A percentile compares a stretch with the other conserved stretches of the same genome.
Conservation (phyloP, 2,113 vertebrate species). For the Cygnus atratus region DNA sequence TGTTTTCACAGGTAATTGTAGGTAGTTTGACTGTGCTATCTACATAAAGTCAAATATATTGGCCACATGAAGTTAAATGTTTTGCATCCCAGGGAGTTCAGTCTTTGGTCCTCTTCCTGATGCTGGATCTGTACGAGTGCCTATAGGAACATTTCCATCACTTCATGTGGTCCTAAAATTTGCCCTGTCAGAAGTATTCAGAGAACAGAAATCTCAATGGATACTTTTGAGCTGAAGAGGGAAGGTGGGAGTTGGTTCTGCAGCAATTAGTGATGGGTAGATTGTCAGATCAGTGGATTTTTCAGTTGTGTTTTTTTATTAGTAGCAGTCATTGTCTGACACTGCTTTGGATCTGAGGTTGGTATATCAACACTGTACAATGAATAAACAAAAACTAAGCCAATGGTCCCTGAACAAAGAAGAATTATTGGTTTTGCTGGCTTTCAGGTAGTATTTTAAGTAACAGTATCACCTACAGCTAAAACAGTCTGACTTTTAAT, state of each 20-base stretch:
- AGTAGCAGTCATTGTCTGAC: not conserved
- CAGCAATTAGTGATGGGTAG: rapidly evolving
- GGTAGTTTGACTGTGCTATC: not conserved
- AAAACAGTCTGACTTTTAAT: not conserved
- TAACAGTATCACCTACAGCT: not conserved
- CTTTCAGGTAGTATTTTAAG: not conserved
- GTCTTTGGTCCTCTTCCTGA: not conserved
- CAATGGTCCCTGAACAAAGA: not conserved
- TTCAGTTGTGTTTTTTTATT: not conserved
- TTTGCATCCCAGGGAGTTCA: not conserved
- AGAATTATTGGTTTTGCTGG: not conserved
- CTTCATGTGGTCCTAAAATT: not conserved
- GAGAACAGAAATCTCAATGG: not conserved
- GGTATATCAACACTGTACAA: not conserved
- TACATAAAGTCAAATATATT: not conserved
- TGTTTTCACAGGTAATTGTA: not conserved
- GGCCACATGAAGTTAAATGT: not conserved
- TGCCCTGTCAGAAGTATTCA: not conserved
- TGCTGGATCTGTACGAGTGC: not conserved
- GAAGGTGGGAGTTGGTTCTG: not conserved
- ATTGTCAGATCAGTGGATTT: not conserved
- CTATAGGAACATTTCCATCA: not conserved
- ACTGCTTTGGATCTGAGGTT: not conserved
- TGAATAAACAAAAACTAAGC: not conserved
- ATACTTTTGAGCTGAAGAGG: not conserved